A percentile compares a stretch with the other conserved stretches of the same genome.
Conservation (phyloP, 2,797 vertebrate species). For the Helostoma temminkii region DNA sequence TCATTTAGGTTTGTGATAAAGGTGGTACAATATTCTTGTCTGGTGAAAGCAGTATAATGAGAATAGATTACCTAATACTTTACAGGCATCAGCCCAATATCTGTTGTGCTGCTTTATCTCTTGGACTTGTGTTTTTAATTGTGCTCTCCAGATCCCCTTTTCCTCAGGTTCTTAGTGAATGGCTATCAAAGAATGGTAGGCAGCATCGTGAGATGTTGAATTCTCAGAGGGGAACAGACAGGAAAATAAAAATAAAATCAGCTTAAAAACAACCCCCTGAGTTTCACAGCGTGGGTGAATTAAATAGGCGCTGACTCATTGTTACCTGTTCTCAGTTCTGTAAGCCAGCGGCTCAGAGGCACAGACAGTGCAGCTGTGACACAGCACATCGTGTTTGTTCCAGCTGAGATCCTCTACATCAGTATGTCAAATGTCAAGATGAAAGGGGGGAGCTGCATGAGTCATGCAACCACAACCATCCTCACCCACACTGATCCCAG, state of each 20-base stretch:
- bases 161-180: slow-evolving; percentile 23
- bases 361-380: slow-evolving; percentile 57
- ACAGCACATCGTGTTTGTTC: slow-evolving; percentile 62
- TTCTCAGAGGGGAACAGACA: slow-evolving; percentile 41
- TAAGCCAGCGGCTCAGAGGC: slow-evolving; percentile 22
- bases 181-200: slow-evolving; percentile 52
- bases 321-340: slow-evolving; percentile 63
- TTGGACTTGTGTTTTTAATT: slow-evolving; percentile 15
- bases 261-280: slow-evolving; percentile 53
- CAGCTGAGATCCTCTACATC: slow-evolving; percentile 63
- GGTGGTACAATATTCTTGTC: slow-evolving; percentile 35
- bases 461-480: slow-evolving; percentile 51
- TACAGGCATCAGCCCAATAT: slow-evolving; percentile 23
- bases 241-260: slow-evolving; percentile 51
- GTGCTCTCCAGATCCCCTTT: slow-evolving; percentile 16
- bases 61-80: slow-evolving; percentile 59
- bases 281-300: slow-evolving; percentile 64
- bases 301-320: slow-evolving; percentile 74
- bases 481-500: slow-evolving; percentile 15
- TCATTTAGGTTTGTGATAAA: slow-evolving; percentile 59
- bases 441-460: slow-evolving; percentile 51
- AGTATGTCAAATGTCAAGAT: slow-evolving; percentile 70
- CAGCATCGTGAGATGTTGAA: slow-evolving; percentile 27
- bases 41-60: slow-evolving; percentile 62
- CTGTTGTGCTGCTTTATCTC: slow-evolving; percentile 12